These are phyloP conservation scores for Orthosia incerta DNA, from an alignment of 2,888 invertebrate genomes.

Conservation along the genomic window DNA sequence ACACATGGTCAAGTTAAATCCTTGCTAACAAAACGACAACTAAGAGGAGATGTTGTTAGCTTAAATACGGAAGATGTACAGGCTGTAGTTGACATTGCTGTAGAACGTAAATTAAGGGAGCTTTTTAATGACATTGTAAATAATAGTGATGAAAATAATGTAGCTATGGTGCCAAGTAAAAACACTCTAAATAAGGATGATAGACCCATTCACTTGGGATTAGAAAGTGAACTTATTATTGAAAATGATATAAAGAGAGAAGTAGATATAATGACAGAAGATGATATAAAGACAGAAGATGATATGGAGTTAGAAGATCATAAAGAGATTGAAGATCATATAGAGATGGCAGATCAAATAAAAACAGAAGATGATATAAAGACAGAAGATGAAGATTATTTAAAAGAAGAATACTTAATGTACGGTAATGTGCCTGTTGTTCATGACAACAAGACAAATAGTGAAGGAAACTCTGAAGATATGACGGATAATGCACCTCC, in stretches of 20 bases:
- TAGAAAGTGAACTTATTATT: conserved; percentile 44
- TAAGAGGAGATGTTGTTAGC: not conserved
- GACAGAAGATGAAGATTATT: not conserved
- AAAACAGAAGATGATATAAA: not conserved
- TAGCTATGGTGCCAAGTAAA: not conserved
- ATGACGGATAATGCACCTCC: not conserved
- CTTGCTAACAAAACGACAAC: conserved; percentile 4
- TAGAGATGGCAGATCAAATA: not conserved
- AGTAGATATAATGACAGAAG: not conserved
- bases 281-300: conserved; percentile 10
- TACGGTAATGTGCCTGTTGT: too few relatives aligned
- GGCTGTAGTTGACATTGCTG: not conserved
- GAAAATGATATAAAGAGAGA: conserved; percentile 16
- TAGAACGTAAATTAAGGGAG: conserved; percentile 27
- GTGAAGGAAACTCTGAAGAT: not conserved
- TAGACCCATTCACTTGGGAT: conserved; percentile 17
- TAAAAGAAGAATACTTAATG: not conserved
- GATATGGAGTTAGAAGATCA: not conserved
- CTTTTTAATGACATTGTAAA: not conserved
- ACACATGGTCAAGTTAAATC: conserved; percentile 36
- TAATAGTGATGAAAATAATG: conserved; percentile 4
- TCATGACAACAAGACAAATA: not conserved
- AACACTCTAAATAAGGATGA: not conserved
- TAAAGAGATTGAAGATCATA: not conserved
- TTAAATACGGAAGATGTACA: not conserved